phyloP scores from a whole-genome alignment of 2,113 vertebrate genomes.

The Excalfactoria chinensis region DNA sequence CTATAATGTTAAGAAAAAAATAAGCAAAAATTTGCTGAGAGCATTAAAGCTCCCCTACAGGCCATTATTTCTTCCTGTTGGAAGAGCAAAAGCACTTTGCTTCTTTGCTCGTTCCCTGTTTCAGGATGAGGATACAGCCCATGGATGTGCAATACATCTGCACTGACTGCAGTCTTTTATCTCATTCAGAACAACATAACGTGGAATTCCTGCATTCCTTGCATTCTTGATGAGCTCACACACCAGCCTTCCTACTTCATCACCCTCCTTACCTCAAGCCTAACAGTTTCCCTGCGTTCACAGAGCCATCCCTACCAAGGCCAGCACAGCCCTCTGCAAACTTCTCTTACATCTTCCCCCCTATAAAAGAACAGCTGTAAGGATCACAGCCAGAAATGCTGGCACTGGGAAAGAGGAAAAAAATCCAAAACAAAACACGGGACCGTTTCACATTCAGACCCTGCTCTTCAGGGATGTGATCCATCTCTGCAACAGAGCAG shows the following conservation, averaged over 20 bases:
- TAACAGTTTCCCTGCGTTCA: neutral
- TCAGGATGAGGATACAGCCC: neutral
- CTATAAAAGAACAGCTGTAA: neutral
- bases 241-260: neutral
- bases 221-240: neutral
- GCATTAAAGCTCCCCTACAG: slow-evolving; percentile 28
- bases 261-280: neutral
- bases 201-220: neutral
- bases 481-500: neutral
- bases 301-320: neutral
- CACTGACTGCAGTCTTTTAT: neutral
- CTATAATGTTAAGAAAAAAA: slow-evolving; percentile 42
- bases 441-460: neutral
- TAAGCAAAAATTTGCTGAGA: slow-evolving; percentile 51
- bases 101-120: neutral
- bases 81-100: neutral
- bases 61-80: slow-evolving; percentile 26
- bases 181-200: neutral
- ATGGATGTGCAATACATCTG: neutral
- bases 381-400: neutral
- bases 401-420: neutral
- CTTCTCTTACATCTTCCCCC: neutral
- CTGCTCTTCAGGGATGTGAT: neutral
- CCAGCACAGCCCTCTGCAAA: neutral
- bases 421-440: neutral